phyloP scores from a whole-genome alignment of 2,888 invertebrate genomes.

The Agonopterix alstromeriana region DNA sequence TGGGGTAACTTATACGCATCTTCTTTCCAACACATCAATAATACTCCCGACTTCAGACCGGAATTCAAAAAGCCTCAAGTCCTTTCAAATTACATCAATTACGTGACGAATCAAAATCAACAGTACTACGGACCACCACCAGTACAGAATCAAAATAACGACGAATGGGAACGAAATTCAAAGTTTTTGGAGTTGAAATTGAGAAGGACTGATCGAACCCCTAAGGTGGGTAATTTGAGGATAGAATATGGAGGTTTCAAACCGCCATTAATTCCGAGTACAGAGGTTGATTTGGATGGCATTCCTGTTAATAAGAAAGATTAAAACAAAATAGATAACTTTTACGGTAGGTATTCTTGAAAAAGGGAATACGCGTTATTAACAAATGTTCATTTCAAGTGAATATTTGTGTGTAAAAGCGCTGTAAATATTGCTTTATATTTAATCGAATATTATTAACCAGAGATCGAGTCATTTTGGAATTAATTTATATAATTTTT shows the following conservation, averaged over 20 bases:
- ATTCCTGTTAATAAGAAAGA: constrained; percentile 69
- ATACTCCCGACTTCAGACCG: constrained; percentile 20
- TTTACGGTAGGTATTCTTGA: constrained; percentile 2
- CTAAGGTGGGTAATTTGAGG: constrained; percentile 67
- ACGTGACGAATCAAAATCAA: constrained; percentile 29
- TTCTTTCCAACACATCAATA: constrained; percentile 51
- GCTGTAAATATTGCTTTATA: too few species aligned
- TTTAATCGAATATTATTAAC: too few species aligned
- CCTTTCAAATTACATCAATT: constrained; percentile 29
- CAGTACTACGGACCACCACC: constrained; percentile 72
- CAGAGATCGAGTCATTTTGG: too few species aligned
- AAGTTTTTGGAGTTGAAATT: constrained; percentile 61
- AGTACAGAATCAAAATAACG: constrained; percentile 32
- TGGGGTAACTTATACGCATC: constrained; percentile 63
- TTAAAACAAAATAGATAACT: background rate
- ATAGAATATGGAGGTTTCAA: constrained; percentile 90
- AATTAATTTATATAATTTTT: too few species aligned
- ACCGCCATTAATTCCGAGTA: constrained; percentile 87
- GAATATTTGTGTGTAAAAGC: too few species aligned
- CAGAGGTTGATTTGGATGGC: constrained; percentile 86
- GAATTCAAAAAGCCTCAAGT: constrained; percentile 19
- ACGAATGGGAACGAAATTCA: constrained; percentile 36
- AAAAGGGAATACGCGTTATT: too few species aligned
- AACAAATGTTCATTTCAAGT: too few species aligned
- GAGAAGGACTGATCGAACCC: constrained; percentile 76